Evolutionary conservation across 1,140 invertebrate genomes (phyloP), one percentile per base, ranked within the genome.

Genomic region (Eriosoma lanigerum): DNA sequence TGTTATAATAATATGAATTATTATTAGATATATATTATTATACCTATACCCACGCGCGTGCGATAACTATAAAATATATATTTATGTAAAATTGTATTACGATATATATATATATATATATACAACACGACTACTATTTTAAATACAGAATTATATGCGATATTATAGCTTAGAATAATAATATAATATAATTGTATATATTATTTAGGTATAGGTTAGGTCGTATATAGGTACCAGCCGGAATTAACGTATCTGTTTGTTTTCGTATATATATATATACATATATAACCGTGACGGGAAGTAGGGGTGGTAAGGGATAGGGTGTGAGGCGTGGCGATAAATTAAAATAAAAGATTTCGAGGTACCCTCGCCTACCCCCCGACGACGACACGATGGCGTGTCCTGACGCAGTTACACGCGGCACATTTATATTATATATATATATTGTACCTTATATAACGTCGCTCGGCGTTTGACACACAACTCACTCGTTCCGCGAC

Each of bases 261-360:
- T 78, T 78, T 78, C 21, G 21, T 21, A 44, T 38, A n/a, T n/a
- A n/a, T n/a, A n/a, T n/a, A n/a, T n/a, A n/a, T n/a, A n/a, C n/a
- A n/a, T n/a, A n/a, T n/a, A n/a, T n/a, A n/a, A n/a, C 38, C 29
- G 13, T 26, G 52, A n/a, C 29, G 32, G 1, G 9, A n/a, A 29
- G 3, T 32, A 9, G 19, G 19, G 29, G 62, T 1, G 29, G 29
- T 2, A 2, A 5, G 21, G n/a, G 64, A 12, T 1, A 19, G 21
- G 12, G 44, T 12, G 44, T n/a, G 48, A 13, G n/a, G 9, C 68
- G 48, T 26, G 26, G 17, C 75, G 56, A 78, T 78, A 78, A 78
- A 78, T 78, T 78, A 78, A 78, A 78, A 78, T 13, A 78, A 46
- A 38, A 78, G 54, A 78, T 60, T 78, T 62, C 17, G 10, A 15